Conservation (phyloP, 2,113 vertebrate species). For the Mus spicilegus region DNA sequence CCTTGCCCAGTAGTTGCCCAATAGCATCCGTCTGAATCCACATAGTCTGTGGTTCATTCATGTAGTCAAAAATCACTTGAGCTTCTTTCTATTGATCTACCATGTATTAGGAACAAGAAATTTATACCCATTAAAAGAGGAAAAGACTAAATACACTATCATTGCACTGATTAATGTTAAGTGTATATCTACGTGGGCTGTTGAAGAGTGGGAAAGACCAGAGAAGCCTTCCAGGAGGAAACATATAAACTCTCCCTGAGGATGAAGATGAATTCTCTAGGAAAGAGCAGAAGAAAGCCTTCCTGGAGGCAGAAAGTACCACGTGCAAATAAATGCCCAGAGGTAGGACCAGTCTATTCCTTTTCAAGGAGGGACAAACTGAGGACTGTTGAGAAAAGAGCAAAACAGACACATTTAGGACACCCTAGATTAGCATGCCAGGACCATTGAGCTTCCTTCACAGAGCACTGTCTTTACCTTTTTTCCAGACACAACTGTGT, state of each 20-base stretch:
- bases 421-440: background rate
- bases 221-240: background rate
- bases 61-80: background rate
- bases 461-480: background rate
- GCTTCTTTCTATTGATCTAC: background rate
- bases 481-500: accelerated
- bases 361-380: background rate
- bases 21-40: background rate
- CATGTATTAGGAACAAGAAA: background rate
- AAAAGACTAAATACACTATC: background rate
- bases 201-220: background rate
- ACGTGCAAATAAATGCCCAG: background rate
- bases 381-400: background rate
- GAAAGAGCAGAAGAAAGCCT: background rate
- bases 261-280: background rate
- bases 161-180: background rate
- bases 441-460: background rate
- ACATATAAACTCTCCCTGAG: background rate
- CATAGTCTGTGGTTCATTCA: background rate
- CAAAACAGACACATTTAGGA: background rate
- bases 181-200: background rate
- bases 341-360: background rate
- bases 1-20: background rate
- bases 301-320: background rate
- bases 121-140: background rate